Conservation (phyloP, 2,888 invertebrate species). For the Ectemnius cavifrons region DNA sequence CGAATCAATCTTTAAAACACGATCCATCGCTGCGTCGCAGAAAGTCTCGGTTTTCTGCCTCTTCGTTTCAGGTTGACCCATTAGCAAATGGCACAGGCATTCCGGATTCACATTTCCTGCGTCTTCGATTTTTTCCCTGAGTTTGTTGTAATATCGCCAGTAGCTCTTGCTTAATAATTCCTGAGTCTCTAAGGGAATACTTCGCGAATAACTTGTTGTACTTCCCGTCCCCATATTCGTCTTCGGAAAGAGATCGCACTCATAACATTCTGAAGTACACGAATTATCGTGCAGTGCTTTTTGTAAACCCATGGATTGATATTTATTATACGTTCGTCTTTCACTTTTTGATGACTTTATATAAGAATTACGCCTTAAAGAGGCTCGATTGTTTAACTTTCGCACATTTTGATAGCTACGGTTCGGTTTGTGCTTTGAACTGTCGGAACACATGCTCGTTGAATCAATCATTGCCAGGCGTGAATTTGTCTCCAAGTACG, state of each 20-base stretch:
- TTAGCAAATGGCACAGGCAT: slow-evolving; percentile 52
- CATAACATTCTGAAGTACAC: not conserved
- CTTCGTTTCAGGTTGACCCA: slow-evolving; percentile 54
- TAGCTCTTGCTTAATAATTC: slow-evolving; percentile 68
- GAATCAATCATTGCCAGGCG: slow-evolving; percentile 48
- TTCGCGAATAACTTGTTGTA: slow-evolving; percentile 42
- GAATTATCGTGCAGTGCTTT: not conserved
- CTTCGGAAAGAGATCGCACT: slow-evolving; percentile 30
- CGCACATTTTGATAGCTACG: slow-evolving; percentile 17
- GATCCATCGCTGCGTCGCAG: slow-evolving; percentile 22
- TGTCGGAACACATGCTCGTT: too few relatives aligned
- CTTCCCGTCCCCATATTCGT: slow-evolving; percentile 28
- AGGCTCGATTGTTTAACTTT: slow-evolving; percentile 4
- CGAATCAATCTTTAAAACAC: slow-evolving; percentile 38
- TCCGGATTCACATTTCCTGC: slow-evolving; percentile 44
- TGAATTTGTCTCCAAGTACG: slow-evolving; percentile 51
- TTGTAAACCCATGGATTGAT: not conserved
- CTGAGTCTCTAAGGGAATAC: slow-evolving; percentile 66
- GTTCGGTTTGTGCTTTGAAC: too few relatives aligned
- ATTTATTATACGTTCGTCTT: too few relatives aligned
- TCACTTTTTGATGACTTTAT: too few relatives aligned
- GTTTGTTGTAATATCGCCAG: slow-evolving; percentile 69
- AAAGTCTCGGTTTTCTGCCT: slow-evolving; percentile 44
- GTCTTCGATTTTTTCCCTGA: slow-evolving; percentile 50
- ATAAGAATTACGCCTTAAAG: slow-evolving; percentile 14